A percentile compares a stretch with the other conserved stretches of the same genome.
Evolutionary conservation across 2,888 invertebrate species (phyloP).

Genomic region (Volucella bombylans): DNA sequence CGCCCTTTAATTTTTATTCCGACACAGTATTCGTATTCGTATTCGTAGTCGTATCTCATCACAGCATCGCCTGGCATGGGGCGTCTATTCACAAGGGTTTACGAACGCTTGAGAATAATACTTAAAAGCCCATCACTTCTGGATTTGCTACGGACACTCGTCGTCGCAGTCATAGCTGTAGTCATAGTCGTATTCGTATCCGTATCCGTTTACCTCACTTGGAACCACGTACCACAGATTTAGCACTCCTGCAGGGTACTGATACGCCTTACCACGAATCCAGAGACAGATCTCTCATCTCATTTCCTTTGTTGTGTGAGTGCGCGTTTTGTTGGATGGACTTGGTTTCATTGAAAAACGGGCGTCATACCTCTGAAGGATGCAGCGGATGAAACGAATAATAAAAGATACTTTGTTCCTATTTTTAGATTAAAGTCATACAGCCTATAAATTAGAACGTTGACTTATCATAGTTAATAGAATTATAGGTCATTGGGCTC

Average conservation of each 20-base stretch:
- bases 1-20: conserved; percentile 64
- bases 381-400: conserved; percentile 11
- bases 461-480: conserved; percentile 62
- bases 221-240: conserved; percentile 22
- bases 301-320: conserved; percentile 23
- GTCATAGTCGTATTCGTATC: not conserved
- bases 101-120: conserved; percentile 12
- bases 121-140: conserved; percentile 72
- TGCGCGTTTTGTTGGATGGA: conserved; percentile 18
- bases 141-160: conserved; percentile 56
- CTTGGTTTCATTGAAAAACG: conserved; percentile 56
- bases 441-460: conserved; percentile 61
- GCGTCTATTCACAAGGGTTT: conserved; percentile 43
- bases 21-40: not conserved
- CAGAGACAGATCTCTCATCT: conserved; percentile 47
- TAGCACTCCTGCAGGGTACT: conserved; percentile 41
- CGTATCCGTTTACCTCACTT: conserved; percentile 20
- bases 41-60: too few species aligned
- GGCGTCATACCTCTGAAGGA: conserved; percentile 51
- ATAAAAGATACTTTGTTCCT: conserved; percentile 23
- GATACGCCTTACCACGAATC: conserved; percentile 47
- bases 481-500: conserved; percentile 72
- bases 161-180: not conserved
- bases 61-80: conserved; percentile 7
- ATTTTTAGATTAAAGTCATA: conserved; percentile 62